Evolutionary conservation across 2,797 vertebrate genomes (phyloP), one percentile per base, ranked within the genome.

Genomic region (Cheirogaleus major): DNA sequence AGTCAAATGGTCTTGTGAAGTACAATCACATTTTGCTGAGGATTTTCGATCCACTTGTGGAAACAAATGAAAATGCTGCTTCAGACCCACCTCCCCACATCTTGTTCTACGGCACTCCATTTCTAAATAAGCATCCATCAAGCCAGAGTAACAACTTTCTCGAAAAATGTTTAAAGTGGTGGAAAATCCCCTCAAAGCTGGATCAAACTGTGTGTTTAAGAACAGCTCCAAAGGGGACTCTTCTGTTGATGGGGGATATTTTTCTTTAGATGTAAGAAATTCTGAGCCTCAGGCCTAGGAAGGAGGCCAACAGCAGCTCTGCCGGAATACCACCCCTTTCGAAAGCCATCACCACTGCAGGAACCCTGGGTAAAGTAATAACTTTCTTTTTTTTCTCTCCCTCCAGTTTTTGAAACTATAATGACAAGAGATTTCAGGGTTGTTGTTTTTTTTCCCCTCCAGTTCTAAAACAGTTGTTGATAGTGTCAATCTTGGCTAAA

Each of bases 301-400:
- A 87, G 70, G 65, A 96, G 91, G 79, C 96, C 96, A 95, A 52
- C 80, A 76, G 76, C 92, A 79, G 61, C 57, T 82, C 80, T 73
- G 22, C 59, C 12, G 22, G 95, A 91, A 94, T 76, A 75, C 73
- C 41, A 30, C 87, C 87, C 86, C 86, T 91, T 85, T 89, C 12
- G 27, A 82, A 91, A 95, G 67, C 85, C 91, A 38, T 86, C 30
- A 5, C 70, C 90, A 57, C 89, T 59, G 55, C 95, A 93, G 91
- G 95, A 97, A 86, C 89, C 93, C 87, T 96, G 94, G 97, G 97
- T 98, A 98, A 98, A 96, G 96, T 97, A 97, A 76, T 70, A 18
- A 22, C 30, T 84, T 92, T 95, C 72, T 93, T 75, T 93, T 72
- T 38, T 13, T 9, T 14, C 13, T 48, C 25, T 15, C 10, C 48